phyloP scores from a whole-genome alignment of 2,113 vertebrate genomes.

The Sinocyclocheilus maitianheensis region DNA sequence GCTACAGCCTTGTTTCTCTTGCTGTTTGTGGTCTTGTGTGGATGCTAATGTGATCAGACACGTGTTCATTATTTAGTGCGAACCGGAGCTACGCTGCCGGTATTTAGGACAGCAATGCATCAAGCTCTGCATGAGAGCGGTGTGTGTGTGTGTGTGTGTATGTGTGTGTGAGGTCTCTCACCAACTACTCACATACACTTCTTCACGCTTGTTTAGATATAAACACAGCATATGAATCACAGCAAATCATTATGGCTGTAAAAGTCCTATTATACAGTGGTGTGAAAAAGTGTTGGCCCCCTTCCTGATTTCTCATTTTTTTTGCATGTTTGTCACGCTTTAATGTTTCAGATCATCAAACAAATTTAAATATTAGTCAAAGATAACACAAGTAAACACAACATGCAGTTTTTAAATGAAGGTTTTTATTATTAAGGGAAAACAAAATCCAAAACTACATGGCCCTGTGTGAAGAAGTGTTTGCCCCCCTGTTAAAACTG shows the following conservation, averaged over 20 bases:
- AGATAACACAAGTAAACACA: too few relatives aligned
- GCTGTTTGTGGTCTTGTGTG: not conserved
- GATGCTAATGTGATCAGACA: constrained; percentile 42
- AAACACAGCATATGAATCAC: not conserved
- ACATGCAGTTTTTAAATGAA: too few relatives aligned
- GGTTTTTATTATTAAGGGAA: too few relatives aligned
- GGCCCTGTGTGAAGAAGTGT: too few relatives aligned
- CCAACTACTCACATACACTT: constrained; percentile 8
- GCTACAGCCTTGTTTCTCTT: constrained; percentile 6
- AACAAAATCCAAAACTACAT: too few relatives aligned
- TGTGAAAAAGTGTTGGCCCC: too few relatives aligned
- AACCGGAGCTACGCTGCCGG: constrained; percentile 25
- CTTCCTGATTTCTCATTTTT: too few relatives aligned
- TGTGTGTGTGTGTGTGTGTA: not conserved
- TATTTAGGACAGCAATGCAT: constrained; percentile 38
- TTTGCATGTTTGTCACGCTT: too few relatives aligned
- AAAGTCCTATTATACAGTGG: not conserved
- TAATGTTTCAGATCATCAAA: too few relatives aligned
- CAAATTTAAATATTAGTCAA: too few relatives aligned
- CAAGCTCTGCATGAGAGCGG: not conserved
- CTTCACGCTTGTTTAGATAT: not conserved
- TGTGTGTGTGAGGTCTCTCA: not conserved
- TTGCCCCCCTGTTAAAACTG: too few relatives aligned
- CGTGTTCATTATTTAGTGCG: constrained; percentile 48
- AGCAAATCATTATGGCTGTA: not conserved